phyloP scores from a whole-genome alignment of 2,888 invertebrate species.

The Habrosyne pyritoides region DNA sequence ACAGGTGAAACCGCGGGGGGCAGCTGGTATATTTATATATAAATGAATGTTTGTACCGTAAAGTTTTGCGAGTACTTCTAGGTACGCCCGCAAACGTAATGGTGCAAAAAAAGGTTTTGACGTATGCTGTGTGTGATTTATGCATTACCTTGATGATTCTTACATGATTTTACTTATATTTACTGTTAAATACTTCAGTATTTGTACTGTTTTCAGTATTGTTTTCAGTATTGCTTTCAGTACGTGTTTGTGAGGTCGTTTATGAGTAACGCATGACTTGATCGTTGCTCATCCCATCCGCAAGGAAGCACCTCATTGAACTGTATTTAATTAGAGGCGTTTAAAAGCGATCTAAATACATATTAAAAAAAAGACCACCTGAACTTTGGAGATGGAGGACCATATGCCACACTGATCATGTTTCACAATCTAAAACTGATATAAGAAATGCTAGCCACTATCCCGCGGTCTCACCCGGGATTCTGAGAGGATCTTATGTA shows the following conservation, averaged over 20 bases:
- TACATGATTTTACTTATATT: too few species aligned
- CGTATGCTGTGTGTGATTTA: too few species aligned
- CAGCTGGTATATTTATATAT: too few species aligned
- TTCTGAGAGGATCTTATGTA: too few species aligned
- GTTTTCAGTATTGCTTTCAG: slow-evolving; percentile 1
- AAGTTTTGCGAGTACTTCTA: too few species aligned
- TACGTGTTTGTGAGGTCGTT: background rate
- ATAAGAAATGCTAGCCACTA: background rate
- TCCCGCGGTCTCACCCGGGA: too few species aligned
- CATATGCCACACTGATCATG: background rate
- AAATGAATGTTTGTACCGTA: too few species aligned
- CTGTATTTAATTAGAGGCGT: slow-evolving; percentile 7
- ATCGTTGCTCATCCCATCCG: slow-evolving; percentile 1
- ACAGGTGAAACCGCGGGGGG: too few species aligned
- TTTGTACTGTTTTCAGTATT: background rate
- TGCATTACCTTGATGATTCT: too few species aligned
- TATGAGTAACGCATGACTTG: background rate
- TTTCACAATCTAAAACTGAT: background rate
- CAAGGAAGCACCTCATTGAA: slow-evolving; percentile 6
- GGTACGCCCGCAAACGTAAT: too few species aligned
- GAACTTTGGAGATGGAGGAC: background rate
- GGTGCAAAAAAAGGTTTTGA: too few species aligned
- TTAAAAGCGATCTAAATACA: background rate
- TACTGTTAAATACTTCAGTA: slow-evolving; percentile 7
- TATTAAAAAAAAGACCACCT: background rate